Conservation (phyloP, 2,888 invertebrate genomes). For the Lysandra coridon region DNA sequence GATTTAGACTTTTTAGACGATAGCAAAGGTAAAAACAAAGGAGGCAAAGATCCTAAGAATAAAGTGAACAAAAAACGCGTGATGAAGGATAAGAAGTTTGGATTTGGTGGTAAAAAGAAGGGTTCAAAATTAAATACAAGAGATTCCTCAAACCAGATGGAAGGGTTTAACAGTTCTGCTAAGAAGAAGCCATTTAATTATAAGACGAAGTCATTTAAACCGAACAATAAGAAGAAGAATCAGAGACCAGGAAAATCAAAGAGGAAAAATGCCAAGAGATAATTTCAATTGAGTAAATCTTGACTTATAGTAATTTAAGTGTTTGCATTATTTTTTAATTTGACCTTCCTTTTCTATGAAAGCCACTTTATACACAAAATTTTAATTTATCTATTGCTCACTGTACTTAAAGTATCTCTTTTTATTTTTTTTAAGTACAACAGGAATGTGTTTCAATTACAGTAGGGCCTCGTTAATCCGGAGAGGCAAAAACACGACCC, state of each 20-base stretch:
- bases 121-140: conserved; percentile 93
- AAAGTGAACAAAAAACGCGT: conserved; percentile 76
- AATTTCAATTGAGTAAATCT: conserved; percentile 37
- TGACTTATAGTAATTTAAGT: too few species aligned
- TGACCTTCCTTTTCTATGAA: too few species aligned
- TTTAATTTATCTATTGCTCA: too few species aligned
- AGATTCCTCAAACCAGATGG: conserved; percentile 86
- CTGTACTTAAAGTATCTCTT: too few species aligned
- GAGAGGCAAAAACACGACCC: too few species aligned
- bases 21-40: conserved; percentile 61
- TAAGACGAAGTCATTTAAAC: conserved; percentile 67
- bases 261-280: conserved; percentile 65
- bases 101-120: conserved; percentile 97
- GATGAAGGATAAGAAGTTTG: conserved; percentile 91
- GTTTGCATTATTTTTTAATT: too few species aligned
- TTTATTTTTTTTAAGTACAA: too few species aligned
- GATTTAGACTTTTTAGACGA: conserved; percentile 91
- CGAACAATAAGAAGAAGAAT: conserved; percentile 65
- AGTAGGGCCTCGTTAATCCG: too few species aligned
- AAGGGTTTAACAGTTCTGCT: conserved; percentile 75
- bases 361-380: too few species aligned
- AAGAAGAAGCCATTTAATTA: conserved; percentile 63
- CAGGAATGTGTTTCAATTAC: too few species aligned
- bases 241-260: conserved; percentile 81
- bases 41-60: conserved; percentile 52